A percentile compares a stretch with the other conserved stretches of the same genome.
Evolutionary conservation across 2,113 vertebrate genomes (phyloP).

Genomic region (Podarcis cretensis): DNA sequence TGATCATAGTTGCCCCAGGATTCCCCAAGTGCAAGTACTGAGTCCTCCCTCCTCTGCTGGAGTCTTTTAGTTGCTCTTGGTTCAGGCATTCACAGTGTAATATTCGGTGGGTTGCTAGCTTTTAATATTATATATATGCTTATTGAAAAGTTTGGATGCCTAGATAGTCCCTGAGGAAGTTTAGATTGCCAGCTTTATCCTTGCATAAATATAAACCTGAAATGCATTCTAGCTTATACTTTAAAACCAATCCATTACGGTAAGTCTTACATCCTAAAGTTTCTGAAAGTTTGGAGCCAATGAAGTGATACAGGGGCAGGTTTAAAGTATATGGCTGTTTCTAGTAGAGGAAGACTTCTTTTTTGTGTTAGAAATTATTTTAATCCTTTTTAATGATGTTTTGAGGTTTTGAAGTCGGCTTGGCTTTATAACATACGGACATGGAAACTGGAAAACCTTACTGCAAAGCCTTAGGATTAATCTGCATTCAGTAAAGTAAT

Average conservation of each 20-base stretch:
- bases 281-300: not conserved
- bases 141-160: not conserved
- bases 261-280: not conserved
- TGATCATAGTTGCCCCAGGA: not conserved
- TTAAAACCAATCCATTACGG: not conserved
- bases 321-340: not conserved
- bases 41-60: not conserved
- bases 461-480: not conserved
- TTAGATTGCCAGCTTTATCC: not conserved
- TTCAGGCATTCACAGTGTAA: not conserved
- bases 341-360: not conserved
- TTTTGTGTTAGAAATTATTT: not conserved
- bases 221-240: not conserved
- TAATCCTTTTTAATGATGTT: not conserved
- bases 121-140: not conserved
- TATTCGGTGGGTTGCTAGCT: not conserved
- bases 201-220: not conserved
- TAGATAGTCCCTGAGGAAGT: not conserved
- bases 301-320: not conserved
- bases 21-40: not conserved
- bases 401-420: not conserved
- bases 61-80: not conserved
- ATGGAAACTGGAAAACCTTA: not conserved
- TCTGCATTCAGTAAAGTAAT: slow-evolving; percentile 2
- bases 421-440: not conserved